Base-by-base conservation (phyloP, 2,113 vertebrate genomes). In the Osmerus mordax region DNA sequence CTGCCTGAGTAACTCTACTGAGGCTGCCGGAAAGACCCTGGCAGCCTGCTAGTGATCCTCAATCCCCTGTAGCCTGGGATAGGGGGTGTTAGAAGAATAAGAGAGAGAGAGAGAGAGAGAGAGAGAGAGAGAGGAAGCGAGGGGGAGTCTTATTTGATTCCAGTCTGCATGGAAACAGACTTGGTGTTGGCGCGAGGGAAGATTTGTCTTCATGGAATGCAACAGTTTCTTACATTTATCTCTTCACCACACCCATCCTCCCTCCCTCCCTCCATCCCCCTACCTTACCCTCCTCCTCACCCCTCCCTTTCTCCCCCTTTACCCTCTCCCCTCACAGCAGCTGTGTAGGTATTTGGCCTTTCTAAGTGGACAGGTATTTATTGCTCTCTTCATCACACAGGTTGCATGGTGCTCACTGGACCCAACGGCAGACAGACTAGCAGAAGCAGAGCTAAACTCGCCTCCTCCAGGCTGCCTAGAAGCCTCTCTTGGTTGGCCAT, bases 311-410 rank as follows among this genome's bases (percentile, higher is more conserved):
- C 16, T 8, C 4, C 19, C 74, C 75, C 36, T 8, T 6, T 41
- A 41, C 36, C 36, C 36, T 41, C 77, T 54, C 80, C 55, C 81
- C 77, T 78, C 78, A 84, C 90, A 89, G 87, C 90, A 89, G 89
- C 85, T 88, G 86, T 74, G 69, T 79, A 80, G 81, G 77, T 81
- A 87, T 90, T 89, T 87, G 86, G 86, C 89, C 87, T 89, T 81
- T 79, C 81, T 79, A 86, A 82, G 86, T 80, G 84, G 87, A 91
- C 90, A 89, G 89, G 84, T 91, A 90, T 89, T 90, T 92, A 92
- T 91, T 91, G 90, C 91, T 92, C 86, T 88, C 86, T 83, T 89
- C 85, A 87, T 89, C 81, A 73, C 85, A 84, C 87, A 90, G 88
- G 86, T 90, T 84, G 78, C 83, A 87, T 90, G 79, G 83, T 76